Conservation (phyloP, 2,888 invertebrate genomes). For the Spodoptera picta region DNA sequence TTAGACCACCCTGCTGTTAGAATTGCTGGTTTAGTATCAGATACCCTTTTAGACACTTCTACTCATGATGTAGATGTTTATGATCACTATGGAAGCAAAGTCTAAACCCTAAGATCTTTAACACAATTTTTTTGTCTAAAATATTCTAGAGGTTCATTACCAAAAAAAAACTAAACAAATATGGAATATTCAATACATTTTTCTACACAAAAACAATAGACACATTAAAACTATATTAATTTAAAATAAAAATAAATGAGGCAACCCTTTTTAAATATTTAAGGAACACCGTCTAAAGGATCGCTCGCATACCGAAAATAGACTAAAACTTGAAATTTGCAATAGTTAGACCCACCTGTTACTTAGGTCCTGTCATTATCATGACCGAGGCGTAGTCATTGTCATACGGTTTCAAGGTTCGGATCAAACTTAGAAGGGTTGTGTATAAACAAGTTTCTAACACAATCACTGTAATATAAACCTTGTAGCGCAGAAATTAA, state of each 20-base stretch:
- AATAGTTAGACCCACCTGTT: slow-evolving; percentile 54
- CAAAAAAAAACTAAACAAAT: too few relatives aligned
- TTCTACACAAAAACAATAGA: too few relatives aligned
- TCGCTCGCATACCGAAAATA: slow-evolving; percentile 38
- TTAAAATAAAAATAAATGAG: too few relatives aligned
- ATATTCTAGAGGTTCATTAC: too few relatives aligned
- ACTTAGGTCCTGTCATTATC: slow-evolving; percentile 43
- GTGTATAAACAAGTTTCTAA: slow-evolving; percentile 4
- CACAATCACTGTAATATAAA: slow-evolving; percentile 19
- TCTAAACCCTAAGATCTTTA: too few relatives aligned
- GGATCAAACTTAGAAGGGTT: slow-evolving; percentile 36
- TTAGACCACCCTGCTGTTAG: slow-evolving; percentile 7
- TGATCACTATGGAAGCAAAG: too few relatives aligned
- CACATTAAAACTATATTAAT: too few relatives aligned
- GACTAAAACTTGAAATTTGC: slow-evolving; percentile 44
- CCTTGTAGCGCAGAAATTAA: slow-evolving; percentile 10
- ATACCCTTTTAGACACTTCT: too few relatives aligned
- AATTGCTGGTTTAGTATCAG: neutral
- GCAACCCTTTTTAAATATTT: slow-evolving; percentile 2
- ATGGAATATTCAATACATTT: neutral
- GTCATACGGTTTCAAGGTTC: slow-evolving; percentile 41
- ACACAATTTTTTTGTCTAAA: too few relatives aligned
- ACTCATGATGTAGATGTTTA: too few relatives aligned
- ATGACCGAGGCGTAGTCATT: slow-evolving; percentile 26
- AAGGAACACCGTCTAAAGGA: slow-evolving; percentile 22